Evolutionary conservation across 2,888 invertebrate genomes (phyloP).

Genomic region (Epinotia nisella): DNA sequence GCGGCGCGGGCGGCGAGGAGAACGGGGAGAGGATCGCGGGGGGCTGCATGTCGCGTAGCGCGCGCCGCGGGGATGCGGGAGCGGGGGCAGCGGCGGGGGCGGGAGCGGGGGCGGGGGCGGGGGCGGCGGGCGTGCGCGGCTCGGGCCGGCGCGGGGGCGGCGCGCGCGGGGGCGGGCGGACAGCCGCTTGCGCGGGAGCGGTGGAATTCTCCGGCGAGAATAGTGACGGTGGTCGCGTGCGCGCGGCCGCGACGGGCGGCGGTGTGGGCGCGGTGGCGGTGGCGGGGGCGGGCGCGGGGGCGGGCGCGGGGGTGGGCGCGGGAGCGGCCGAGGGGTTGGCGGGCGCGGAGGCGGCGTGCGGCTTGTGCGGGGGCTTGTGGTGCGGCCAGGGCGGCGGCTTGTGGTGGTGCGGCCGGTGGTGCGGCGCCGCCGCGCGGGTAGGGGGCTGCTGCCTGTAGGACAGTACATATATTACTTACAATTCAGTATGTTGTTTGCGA

Average conservation of each 20-base stretch:
- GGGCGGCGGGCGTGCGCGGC: constrained; percentile 53
- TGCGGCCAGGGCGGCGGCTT: constrained; percentile 71
- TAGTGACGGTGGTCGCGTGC: constrained; percentile 84
- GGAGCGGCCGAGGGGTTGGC: constrained; percentile 51
- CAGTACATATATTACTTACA: background rate
- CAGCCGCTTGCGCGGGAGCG: constrained; percentile 71
- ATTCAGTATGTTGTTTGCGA: too few species aligned
- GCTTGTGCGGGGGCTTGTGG: constrained; percentile 70
- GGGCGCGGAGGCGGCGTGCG: constrained; percentile 64
- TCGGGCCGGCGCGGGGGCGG: constrained; percentile 57
- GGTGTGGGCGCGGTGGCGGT: constrained; percentile 47
- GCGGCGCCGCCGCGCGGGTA: constrained; percentile 54
- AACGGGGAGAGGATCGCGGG: constrained; percentile 80
- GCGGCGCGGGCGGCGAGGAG: constrained; percentile 69
- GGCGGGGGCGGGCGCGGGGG: constrained; percentile 51
- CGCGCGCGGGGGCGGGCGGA: constrained; percentile 64
- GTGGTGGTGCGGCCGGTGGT: constrained; percentile 63
- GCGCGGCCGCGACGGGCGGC: constrained; percentile 51
- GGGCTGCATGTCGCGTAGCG: constrained; percentile 75
- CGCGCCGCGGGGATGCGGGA: constrained; percentile 68
- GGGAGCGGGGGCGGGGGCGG: constrained; percentile 52
- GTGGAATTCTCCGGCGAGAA: constrained; percentile 87
- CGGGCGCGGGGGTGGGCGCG: constrained; percentile 53
- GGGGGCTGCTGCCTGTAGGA: constrained; percentile 52
- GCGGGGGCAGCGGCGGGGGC: constrained; percentile 59